These are phyloP conservation scores for Ictalurus punctatus DNA, from an alignment of 2,113 vertebrate species.

Conservation along the genomic window DNA sequence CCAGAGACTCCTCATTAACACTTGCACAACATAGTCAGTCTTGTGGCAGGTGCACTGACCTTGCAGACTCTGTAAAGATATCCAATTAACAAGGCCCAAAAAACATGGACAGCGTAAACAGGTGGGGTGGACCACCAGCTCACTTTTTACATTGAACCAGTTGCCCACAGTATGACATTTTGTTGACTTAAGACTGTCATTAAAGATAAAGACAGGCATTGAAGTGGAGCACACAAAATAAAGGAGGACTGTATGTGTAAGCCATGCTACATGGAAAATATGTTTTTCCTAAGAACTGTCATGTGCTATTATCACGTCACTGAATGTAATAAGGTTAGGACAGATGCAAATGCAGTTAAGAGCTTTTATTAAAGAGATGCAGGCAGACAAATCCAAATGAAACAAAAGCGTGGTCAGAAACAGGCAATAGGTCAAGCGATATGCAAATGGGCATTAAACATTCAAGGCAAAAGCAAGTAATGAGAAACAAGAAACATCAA, in stretches of 20 bases:
- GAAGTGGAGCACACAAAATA: neutral
- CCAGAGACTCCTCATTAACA: slow-evolving; percentile 52
- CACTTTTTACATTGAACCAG: slow-evolving; percentile 67
- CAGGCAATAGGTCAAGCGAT: too few species aligned
- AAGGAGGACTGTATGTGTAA: too few species aligned
- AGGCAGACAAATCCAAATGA: too few species aligned
- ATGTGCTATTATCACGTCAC: neutral
- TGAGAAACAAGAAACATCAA: too few species aligned
- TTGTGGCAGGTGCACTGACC: slow-evolving; percentile 66
- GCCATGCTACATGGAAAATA: neutral
- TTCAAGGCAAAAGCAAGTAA: too few species aligned
- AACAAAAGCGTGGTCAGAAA: too few species aligned
- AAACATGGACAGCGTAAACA: slow-evolving; percentile 56
- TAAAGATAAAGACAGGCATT: slow-evolving; percentile 31
- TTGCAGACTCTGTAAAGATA: slow-evolving; percentile 58
- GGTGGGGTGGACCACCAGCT: slow-evolving; percentile 69
- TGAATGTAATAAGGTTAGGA: too few species aligned
- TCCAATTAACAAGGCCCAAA: slow-evolving; percentile 39
- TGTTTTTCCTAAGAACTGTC: neutral
- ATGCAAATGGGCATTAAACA: too few species aligned
- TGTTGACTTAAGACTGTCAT: slow-evolving; percentile 37
- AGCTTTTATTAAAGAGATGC: too few species aligned
- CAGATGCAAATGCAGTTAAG: too few species aligned
- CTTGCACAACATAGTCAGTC: slow-evolving; percentile 43
- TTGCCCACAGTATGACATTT: slow-evolving; percentile 62